phyloP scores from a whole-genome alignment of 1,140 invertebrate genomes.

The Akabosia matsudoensis region DNA sequence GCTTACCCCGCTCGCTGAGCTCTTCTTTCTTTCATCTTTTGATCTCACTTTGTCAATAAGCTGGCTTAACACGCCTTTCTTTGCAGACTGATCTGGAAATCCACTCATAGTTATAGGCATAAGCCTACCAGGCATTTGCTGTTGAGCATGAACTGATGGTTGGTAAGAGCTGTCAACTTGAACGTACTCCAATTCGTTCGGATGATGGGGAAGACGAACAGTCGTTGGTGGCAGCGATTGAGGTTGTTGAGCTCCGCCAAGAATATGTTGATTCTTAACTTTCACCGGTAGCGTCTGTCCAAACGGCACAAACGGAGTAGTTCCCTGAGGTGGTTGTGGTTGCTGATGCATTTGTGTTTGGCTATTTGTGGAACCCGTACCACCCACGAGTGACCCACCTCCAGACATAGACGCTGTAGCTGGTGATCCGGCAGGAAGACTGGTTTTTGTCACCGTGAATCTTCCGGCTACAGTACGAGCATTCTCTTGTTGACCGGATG shows the following conservation, averaged over 20 bases:
- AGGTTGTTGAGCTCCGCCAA: neutral
- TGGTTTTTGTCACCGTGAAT: slow-evolving; percentile 42
- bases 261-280: neutral
- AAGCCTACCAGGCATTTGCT: neutral
- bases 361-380: slow-evolving; percentile 1
- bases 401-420: neutral
- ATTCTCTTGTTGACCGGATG: slow-evolving; percentile 31
- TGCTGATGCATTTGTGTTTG: slow-evolving; percentile 21
- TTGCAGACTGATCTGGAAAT: neutral
- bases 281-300: neutral
- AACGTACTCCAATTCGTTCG: slow-evolving; percentile 44
- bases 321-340: neutral
- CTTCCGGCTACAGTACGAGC: slow-evolving; percentile 30
- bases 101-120: neutral
- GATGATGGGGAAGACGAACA: neutral
- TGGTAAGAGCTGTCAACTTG: slow-evolving; percentile 45
- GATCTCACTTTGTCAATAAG: slow-evolving; percentile 55
- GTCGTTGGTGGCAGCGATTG: neutral
- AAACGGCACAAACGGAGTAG: slow-evolving; percentile 5
- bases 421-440: slow-evolving; percentile 10
- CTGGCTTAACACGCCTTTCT: slow-evolving; percentile 56
- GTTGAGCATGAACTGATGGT: neutral
- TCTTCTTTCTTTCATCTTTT: slow-evolving; percentile 45
- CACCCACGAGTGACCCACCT: neutral
- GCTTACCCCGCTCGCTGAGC: slow-evolving; percentile 35